Conservation (phyloP, 2,797 vertebrate genomes). For the Acrocephalus scirpaceus region DNA sequence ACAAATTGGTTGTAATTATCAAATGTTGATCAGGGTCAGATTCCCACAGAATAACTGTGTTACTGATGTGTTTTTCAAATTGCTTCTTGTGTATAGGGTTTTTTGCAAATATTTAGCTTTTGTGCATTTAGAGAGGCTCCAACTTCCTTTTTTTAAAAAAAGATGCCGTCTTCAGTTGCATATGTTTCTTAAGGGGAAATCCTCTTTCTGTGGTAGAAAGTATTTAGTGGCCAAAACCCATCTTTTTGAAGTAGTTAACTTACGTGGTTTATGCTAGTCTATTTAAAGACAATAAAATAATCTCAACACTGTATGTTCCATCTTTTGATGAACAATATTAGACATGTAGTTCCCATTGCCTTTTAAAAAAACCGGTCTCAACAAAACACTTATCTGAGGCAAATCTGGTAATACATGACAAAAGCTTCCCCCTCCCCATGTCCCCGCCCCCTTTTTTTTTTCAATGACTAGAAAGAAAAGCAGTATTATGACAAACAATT, state of each 20-base stretch:
- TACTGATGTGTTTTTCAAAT: not conserved
- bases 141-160: not conserved
- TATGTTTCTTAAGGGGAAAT: not conserved
- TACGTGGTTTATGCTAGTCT: not conserved
- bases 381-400: not conserved
- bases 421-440: accelerated
- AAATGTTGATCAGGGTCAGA: not conserved
- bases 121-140: not conserved
- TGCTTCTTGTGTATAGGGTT: not conserved
- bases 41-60: not conserved
- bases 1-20: not conserved
- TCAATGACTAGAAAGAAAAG: not conserved
- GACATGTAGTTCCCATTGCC: not conserved
- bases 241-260: not conserved
- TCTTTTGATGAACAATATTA: not conserved
- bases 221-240: not conserved
- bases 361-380: not conserved
- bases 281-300: not conserved
- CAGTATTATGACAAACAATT: not conserved
- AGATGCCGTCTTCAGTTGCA: not conserved
- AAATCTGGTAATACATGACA: not conserved
- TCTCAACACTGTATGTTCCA: not conserved
- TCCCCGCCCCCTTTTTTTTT: accelerated
- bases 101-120: not conserved
- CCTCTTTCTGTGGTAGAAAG: not conserved